These are phyloP conservation scores for Bovichtus variegatus DNA, from an alignment of 2,797 vertebrate species.

Conservation along the genomic window DNA sequence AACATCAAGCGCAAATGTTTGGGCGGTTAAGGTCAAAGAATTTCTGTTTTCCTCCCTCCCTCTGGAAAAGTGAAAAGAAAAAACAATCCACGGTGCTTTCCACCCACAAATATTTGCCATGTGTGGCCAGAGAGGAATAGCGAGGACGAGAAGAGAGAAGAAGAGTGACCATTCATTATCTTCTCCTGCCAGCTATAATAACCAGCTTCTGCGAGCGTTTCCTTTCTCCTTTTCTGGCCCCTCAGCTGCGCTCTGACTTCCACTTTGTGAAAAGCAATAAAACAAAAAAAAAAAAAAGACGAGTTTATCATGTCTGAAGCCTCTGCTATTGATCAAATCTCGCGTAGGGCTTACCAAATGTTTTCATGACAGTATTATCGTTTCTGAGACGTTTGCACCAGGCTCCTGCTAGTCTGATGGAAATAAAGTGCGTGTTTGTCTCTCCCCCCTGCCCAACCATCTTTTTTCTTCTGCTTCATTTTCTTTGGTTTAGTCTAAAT, in stretches of 20 bases:
- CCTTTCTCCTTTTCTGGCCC: slow-evolving; percentile 48
- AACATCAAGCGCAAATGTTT: slow-evolving; percentile 49
- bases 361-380: slow-evolving; percentile 1
- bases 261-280: slow-evolving; percentile 53
- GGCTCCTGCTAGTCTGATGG: not conserved
- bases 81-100: slow-evolving; percentile 51
- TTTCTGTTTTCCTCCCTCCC: slow-evolving; percentile 17
- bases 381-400: slow-evolving; percentile 4
- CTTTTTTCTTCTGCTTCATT: not conserved
- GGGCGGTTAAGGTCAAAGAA: slow-evolving; percentile 17
- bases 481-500: not conserved
- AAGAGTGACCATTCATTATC: slow-evolving; percentile 66
- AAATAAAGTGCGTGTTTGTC: not conserved
- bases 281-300: no score
- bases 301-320: slow-evolving; percentile 25
- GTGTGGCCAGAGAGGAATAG: slow-evolving; percentile 46
- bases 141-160: slow-evolving; percentile 29
- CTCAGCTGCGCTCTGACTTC: slow-evolving; percentile 37
- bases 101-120: slow-evolving; percentile 74
- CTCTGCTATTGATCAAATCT: slow-evolving; percentile 26
- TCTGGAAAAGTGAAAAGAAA: slow-evolving; percentile 56
- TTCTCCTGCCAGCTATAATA: slow-evolving; percentile 73
- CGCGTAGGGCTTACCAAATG: not conserved
- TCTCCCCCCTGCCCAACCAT: not conserved
- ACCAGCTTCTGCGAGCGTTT: slow-evolving; percentile 55